phyloP scores from a whole-genome alignment of 2,113 vertebrate genomes.

The Eupsittula cactorum region DNA sequence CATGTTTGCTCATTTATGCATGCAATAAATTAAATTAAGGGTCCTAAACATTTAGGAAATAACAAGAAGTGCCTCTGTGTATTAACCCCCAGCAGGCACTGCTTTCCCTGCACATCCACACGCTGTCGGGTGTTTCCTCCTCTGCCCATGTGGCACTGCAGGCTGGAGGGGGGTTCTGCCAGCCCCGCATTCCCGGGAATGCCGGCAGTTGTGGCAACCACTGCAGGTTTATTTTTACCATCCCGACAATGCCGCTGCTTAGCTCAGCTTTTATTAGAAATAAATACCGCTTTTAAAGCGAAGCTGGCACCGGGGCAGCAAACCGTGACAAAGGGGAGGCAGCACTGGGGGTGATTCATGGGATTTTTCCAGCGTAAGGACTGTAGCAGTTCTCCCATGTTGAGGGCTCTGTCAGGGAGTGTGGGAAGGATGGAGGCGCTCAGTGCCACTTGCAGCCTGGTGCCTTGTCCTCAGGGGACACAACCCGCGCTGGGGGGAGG shows the following conservation, averaged over 20 bases:
- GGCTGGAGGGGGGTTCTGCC: neutral
- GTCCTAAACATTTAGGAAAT: neutral
- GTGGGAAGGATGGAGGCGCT: accelerated
- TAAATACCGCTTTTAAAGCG: slow-evolving; percentile 19
- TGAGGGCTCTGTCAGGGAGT: neutral
- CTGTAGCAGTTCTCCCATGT: neutral
- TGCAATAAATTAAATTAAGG: slow-evolving; percentile 6
- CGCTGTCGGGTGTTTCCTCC: neutral
- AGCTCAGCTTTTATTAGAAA: slow-evolving; percentile 53
- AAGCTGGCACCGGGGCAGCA: neutral
- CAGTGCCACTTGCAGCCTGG: accelerated
- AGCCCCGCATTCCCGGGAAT: neutral
- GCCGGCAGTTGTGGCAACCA: slow-evolving; percentile 10
- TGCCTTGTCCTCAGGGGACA: neutral
- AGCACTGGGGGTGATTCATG: neutral
- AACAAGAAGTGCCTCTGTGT: neutral
- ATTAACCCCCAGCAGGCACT: neutral
- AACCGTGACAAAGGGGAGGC: slow-evolving; percentile 26
- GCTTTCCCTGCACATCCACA: neutral
- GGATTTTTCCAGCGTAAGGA: neutral
- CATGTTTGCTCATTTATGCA: slow-evolving; percentile 40
- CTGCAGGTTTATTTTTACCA: slow-evolving; percentile 24
- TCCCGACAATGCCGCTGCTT: neutral
- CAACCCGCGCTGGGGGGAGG: accelerated
- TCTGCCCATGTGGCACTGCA: neutral